These are phyloP conservation scores for Eupithecia exiguata DNA, from an alignment of 2,888 invertebrate species.

Conservation along the genomic window DNA sequence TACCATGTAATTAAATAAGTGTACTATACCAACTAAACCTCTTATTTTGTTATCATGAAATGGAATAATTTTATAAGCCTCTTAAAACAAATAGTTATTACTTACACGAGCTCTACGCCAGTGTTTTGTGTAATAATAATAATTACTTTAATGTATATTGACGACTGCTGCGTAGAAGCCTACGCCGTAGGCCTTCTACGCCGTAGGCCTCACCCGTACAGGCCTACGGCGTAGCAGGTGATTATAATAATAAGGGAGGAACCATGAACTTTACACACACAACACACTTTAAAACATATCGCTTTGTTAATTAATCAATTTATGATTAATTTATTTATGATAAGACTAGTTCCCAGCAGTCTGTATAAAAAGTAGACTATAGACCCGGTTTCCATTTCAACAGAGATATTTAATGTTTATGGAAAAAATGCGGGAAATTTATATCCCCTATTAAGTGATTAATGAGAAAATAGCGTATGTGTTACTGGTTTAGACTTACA, in stretches of 20 bases:
- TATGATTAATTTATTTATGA: too few species aligned
- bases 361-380: too few species aligned
- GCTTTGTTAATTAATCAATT: too few species aligned
- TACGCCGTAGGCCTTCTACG: slow-evolving; percentile 4
- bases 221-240: neutral
- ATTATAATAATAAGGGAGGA: neutral
- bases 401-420: too few species aligned
- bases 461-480: too few species aligned
- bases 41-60: neutral
- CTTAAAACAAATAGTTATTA: neutral
- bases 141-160: neutral
- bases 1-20: neutral
- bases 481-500: too few species aligned
- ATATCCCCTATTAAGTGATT: too few species aligned
- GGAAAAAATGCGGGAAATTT: too few species aligned
- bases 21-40: neutral
- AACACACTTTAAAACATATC: too few species aligned
- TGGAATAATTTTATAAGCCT: neutral
- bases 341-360: too few species aligned
- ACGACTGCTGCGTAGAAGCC: neutral
- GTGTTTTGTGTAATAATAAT: neutral
- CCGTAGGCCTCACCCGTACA: neutral
- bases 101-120: neutral
- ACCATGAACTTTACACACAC: neutral
- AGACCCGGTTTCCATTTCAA: too few species aligned